Conservation (phyloP, 2,113 vertebrate species). For the Vidua macroura region DNA sequence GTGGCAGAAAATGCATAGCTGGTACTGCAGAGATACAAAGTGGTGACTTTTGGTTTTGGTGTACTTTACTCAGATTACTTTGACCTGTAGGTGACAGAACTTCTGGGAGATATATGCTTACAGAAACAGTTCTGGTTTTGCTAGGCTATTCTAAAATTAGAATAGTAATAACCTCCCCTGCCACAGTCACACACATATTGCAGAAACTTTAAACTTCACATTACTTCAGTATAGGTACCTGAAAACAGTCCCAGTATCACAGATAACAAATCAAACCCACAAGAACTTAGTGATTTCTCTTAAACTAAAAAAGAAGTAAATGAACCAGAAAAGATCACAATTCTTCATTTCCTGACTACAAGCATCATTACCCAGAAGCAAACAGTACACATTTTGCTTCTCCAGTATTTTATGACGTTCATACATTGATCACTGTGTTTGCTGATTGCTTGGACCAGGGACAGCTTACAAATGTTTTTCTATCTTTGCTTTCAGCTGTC, state of each 20-base stretch:
- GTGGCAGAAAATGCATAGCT: background rate
- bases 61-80: background rate
- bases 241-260: background rate
- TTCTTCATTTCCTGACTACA: conserved; percentile 13
- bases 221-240: background rate
- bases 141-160: background rate
- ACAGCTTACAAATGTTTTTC: background rate
- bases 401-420: background rate
- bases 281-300: background rate
- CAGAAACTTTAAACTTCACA: background rate
- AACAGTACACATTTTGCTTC: background rate
- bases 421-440: background rate
- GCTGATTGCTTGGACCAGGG: background rate
- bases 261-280: conserved; percentile 1
- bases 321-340: background rate
- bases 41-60: background rate
- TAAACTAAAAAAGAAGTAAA: background rate
- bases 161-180: background rate
- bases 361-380: background rate
- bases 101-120: background rate
- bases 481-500: background rate
- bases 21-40: background rate
- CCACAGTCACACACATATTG: background rate
- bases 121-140: background rate
- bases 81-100: background rate